A percentile compares a stretch with the other conserved stretches of the same genome.
phyloP scores from a whole-genome alignment of 2,797 vertebrate species.

The Acomys russatus region DNA sequence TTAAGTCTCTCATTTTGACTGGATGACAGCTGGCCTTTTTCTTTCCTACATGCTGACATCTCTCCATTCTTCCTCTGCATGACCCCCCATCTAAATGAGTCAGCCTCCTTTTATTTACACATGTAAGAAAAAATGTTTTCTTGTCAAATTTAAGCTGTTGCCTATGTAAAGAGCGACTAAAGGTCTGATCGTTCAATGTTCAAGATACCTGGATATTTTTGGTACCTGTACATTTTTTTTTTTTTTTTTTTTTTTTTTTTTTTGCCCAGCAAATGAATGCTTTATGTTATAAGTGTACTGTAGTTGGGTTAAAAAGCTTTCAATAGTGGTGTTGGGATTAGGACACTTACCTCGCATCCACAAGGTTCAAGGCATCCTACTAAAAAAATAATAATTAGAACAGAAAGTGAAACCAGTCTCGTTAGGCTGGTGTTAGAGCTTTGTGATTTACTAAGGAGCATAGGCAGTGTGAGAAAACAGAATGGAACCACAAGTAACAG shows the following conservation, averaged over 20 bases:
- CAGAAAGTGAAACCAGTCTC: neutral
- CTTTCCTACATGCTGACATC: neutral
- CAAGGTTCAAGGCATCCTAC: neutral
- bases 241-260: constrained; percentile 45
- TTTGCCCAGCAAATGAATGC: constrained; percentile 12
- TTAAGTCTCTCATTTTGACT: neutral
- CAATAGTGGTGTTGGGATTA: neutral
- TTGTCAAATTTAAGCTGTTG: neutral
- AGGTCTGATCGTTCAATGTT: neutral
- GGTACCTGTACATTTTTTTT: neutral
- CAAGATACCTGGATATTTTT: neutral
- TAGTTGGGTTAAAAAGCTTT: neutral
- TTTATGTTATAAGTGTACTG: constrained; percentile 1
- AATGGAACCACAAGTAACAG: neutral
- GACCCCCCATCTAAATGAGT: neutral
- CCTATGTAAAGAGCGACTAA: neutral
- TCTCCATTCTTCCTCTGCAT: neutral
- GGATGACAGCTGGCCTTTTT: neutral
- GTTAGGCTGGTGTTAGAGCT: neutral
- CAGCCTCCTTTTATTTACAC: neutral
- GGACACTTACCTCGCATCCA: neutral
- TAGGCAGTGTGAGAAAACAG: neutral
- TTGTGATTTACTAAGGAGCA: constrained; percentile 13
- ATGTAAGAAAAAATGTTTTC: neutral
- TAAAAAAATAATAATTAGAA: neutral